Conservation (phyloP, 2,888 invertebrate genomes). For the Bombylius discolor region DNA sequence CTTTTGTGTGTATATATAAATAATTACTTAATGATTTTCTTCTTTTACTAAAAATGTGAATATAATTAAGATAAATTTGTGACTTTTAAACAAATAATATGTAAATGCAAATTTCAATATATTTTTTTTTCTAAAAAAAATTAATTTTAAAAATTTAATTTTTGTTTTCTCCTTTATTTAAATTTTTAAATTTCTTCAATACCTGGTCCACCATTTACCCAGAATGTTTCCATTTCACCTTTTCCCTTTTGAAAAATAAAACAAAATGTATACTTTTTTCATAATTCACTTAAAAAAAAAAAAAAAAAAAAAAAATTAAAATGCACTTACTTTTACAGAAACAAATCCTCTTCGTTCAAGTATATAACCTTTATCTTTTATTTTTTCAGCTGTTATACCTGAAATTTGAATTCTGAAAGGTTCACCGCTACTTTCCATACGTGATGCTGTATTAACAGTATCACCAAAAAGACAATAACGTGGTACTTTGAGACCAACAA, state of each 20-base stretch:
- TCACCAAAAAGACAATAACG: constrained; percentile 84
- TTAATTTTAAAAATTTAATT: no score
- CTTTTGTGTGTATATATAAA: no score
- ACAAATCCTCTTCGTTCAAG: constrained; percentile 60
- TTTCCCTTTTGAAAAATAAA: constrained; percentile 50
- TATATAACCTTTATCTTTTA: constrained; percentile 51
- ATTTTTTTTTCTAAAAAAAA: no score
- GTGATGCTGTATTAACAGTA: constrained; percentile 80
- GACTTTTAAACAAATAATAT: no score
- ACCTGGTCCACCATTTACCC: constrained; percentile 50
- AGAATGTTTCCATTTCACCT: constrained; percentile 77
- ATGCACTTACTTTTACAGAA: constrained; percentile 55
- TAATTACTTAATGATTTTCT: no score
- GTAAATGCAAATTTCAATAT: no score
- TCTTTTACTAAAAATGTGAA: no score
- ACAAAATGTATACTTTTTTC: no score
- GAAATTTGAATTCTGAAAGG: constrained; percentile 67
- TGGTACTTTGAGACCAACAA: constrained; percentile 72
- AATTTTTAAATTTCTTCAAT: constrained; percentile 18
- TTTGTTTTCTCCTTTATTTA: no score
- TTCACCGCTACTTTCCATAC: constrained; percentile 64
- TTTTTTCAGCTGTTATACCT: constrained; percentile 50
- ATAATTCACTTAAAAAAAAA: no score
- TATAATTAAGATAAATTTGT: no score
- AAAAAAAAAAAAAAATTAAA: neutral